A percentile compares a stretch with the other conserved stretches of the same genome.
Conservation (phyloP, 1,140 invertebrate species). For the Phocides pigmalion region DNA sequence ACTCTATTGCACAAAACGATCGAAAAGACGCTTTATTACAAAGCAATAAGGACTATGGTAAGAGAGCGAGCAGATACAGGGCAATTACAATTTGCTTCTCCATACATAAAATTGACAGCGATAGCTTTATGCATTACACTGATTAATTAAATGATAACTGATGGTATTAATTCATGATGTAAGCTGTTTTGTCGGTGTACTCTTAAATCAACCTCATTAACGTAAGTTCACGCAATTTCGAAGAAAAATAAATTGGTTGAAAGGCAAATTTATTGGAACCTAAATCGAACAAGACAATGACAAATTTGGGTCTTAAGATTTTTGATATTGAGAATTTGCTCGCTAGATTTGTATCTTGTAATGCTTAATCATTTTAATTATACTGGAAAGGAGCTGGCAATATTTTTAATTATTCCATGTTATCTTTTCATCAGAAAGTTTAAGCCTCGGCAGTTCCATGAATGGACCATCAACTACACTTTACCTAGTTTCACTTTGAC, state of each 20-base stretch:
- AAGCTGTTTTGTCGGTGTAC: constrained; percentile 44
- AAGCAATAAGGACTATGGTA: constrained; percentile 13
- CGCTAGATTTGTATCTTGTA: constrained; percentile 28
- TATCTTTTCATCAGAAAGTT: constrained; percentile 31
- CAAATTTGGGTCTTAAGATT: constrained; percentile 23
- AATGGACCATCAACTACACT: constrained; percentile 4
- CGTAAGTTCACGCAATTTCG: constrained; percentile 33
- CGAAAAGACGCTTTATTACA: constrained; percentile 31
- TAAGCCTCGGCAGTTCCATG: neutral
- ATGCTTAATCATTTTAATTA: constrained; percentile 33
- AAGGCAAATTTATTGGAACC: constrained; percentile 24
- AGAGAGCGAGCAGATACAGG: constrained; percentile 22
- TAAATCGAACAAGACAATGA: constrained; percentile 22
- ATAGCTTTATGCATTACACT: constrained; percentile 52
- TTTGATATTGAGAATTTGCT: constrained; percentile 27
- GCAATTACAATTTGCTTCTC: constrained; percentile 53
- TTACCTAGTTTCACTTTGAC: constrained; percentile 19
- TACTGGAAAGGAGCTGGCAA: neutral
- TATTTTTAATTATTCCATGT: constrained; percentile 25
- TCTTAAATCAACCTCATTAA: constrained; percentile 50
- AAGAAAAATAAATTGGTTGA: constrained; percentile 27
- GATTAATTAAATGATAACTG: constrained; percentile 68
- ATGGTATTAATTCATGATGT: constrained; percentile 53
- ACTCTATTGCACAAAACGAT: constrained; percentile 21
- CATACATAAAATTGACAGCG: constrained; percentile 47